Evolutionary conservation across 2,888 invertebrate genomes (phyloP).

Genomic region (Homarus gammarus): DNA sequence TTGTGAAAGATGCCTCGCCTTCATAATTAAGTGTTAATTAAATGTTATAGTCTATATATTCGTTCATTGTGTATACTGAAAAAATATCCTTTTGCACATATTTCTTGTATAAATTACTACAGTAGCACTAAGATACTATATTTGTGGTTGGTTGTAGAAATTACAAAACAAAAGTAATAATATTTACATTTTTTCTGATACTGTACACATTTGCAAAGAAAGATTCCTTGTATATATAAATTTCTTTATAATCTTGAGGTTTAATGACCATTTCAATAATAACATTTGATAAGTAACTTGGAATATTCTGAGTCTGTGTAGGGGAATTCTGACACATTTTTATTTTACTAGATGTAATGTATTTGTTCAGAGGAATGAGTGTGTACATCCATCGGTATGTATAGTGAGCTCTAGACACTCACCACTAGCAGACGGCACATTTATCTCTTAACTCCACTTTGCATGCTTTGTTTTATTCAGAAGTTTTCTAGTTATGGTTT

Average conservation of each 20-base stretch:
- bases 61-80: not conserved
- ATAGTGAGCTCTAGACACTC: not conserved
- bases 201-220: too few species aligned
- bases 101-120: not conserved
- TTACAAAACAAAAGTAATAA: not conserved
- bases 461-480: not conserved
- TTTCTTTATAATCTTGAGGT: too few species aligned
- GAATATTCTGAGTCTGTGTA: not conserved
- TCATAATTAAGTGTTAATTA: not conserved
- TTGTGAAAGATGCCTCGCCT: not conserved
- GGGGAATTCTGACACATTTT: not conserved
- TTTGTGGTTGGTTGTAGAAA: not conserved
- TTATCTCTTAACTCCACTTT: not conserved
- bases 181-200: too few species aligned
- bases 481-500: conserved; percentile 6
- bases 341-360: not conserved
- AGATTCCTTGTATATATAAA: too few species aligned
- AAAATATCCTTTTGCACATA: not conserved
- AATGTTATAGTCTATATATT: not conserved
- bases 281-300: not conserved
- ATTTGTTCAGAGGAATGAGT: not conserved
- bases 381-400: not conserved
- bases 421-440: not conserved
- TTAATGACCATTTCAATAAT: too few species aligned
- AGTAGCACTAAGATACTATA: not conserved